Percentiles rank a stretch among this genome's conserved stretches.
phyloP scores from a whole-genome alignment of 2,888 invertebrate species.

The Dasysyrphus tricinctus region DNA sequence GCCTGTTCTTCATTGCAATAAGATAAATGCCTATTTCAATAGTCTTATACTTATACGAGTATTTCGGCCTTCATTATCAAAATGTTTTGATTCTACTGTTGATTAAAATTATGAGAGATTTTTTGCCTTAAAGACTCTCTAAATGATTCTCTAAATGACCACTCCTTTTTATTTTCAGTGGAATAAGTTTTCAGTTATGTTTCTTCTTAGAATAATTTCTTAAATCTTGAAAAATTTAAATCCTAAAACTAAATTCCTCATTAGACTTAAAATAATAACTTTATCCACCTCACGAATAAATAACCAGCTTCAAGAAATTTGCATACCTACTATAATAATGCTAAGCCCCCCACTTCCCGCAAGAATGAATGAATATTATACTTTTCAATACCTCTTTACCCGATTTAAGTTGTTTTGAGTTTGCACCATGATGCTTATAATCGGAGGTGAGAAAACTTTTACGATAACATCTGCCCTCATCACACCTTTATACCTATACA shows the following conservation, averaged over 20 bases:
- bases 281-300: not conserved
- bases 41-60: too few species aligned
- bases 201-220: not conserved
- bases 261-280: not conserved
- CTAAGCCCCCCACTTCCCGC: not conserved
- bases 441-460: slow-evolving; percentile 32
- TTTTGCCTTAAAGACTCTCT: too few species aligned
- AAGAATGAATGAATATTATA: not conserved
- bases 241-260: not conserved
- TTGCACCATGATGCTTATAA: slow-evolving; percentile 12
- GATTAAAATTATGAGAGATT: too few species aligned
- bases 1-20: too few species aligned
- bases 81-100: too few species aligned
- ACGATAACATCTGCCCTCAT: slow-evolving; percentile 7
- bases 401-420: slow-evolving; percentile 25
- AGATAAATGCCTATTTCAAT: too few species aligned
- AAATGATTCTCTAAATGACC: too few species aligned
- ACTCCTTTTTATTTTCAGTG: not conserved
- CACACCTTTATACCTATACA: slow-evolving; percentile 11
- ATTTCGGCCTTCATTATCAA: too few species aligned
- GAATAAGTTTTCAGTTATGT: not conserved
- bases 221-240: not conserved
- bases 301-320: not conserved
- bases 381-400: slow-evolving; percentile 1
- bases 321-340: not conserved